A percentile compares a stretch with the other conserved stretches of the same genome.
Conservation (phyloP, 2,113 vertebrate species). For the Xerus inauris region DNA sequence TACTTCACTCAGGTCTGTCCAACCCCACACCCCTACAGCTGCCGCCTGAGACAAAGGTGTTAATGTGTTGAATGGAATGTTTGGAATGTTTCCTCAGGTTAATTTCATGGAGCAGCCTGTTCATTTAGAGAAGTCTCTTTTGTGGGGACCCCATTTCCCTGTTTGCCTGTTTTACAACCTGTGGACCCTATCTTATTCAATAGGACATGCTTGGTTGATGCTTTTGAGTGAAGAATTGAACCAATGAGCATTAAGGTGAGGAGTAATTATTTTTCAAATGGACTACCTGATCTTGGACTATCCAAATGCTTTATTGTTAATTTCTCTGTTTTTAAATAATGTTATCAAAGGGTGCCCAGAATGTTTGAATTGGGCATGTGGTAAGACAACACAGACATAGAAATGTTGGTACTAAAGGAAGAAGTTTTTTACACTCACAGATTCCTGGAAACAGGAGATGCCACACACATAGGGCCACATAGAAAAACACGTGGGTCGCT, state of each 20-base stretch:
- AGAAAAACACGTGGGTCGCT: neutral
- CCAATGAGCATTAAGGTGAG: neutral
- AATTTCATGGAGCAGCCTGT: no score
- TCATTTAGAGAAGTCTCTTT: no score
- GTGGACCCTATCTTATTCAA: no score
- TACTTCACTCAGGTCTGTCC: no score
- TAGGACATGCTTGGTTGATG: neutral
- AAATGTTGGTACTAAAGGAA: neutral
- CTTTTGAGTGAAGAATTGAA: constrained; percentile 1
- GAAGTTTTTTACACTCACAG: neutral
- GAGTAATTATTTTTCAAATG: neutral
- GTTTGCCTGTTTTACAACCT: no score
- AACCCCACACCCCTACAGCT: no score
- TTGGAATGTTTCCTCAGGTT: no score
- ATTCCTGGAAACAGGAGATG: neutral
- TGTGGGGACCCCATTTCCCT: no score
- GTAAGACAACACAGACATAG: neutral
- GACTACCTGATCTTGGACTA: neutral
- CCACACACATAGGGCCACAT: neutral
- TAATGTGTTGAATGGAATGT: no score
- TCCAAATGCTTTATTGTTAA: neutral
- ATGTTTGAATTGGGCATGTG: neutral
- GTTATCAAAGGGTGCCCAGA: neutral
- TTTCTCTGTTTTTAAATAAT: neutral
- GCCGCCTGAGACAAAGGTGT: no score